Evolutionary conservation across 2,888 invertebrate genomes (phyloP), one percentile per base, ranked within the genome.

Genomic region (Pyrgus malvae): DNA sequence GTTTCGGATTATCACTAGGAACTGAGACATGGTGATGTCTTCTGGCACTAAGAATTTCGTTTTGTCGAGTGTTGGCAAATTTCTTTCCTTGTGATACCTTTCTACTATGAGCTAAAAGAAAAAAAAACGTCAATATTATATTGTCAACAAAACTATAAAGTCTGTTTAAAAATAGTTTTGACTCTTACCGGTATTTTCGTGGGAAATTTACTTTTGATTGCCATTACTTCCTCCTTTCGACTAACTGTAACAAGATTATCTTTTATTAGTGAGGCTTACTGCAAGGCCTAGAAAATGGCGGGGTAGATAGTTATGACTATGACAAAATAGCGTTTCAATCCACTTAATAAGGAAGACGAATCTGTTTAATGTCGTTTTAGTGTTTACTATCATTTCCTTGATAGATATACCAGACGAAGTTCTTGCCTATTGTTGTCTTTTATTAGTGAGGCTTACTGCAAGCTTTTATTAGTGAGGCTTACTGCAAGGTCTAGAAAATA

Each of bases 21-120:
- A 95, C 82, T 97, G 97, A 44, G 96, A 96, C 93, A 97, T 95
- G 0, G 96, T 95, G 41, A 97, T 93, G 77, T 97, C 97, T 91
- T 96, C 95, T 1, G 97, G 97, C 9, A 97, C 96, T 69, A 97
- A 84, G 83, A 96, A 97, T 80, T 97, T 97, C 0, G 94, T 93
- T 87, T 97, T 97, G 76, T 96, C 96, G 77, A 97, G 75, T 9
- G 92, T 79, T 7, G 97, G 96, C 57, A 97, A 86, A 62, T 91
- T 92, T 65, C 91, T 93, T 81, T 97, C 97, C 73, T 94, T 96
- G 68, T 92, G 91, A 74, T 94, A 97, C 71, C 95, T 91, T 80
- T 97, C 96, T 33, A 97, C 95, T 70, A 97, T 95, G 59, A 97
- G 92, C 94, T 97, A 91, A 44, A 74, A 77, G 63, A 48, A 62